Base-by-base conservation (phyloP, 53 echinoderm and acorn worm genomes). In the Holothuria leucospilota region DNA sequence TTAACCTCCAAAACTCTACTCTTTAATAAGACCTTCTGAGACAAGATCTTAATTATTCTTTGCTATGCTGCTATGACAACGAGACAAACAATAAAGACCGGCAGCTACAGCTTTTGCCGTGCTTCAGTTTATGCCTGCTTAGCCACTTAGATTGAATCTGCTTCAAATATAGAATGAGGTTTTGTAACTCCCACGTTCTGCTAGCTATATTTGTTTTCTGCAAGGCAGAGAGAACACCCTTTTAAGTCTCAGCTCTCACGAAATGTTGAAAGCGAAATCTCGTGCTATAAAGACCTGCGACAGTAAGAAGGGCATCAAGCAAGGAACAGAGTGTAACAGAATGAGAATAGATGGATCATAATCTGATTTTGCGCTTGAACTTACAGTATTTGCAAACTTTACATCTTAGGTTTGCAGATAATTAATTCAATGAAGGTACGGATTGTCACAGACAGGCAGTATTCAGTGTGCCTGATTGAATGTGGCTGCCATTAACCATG, bases 11-110 rank as follows among this genome's bases (percentile, higher is more conserved):
- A 12, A 56, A 56, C 6, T 56, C 16, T 15, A 0, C 18, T 9
- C 56, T 56, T 56, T 56, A 56, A 56, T 56, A 56, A 56, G 56
- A 56, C 20, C 27, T 75, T 75, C 28, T 27, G 75, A 75, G 75
- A 75, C 75, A 52, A 49, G 75, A 15, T 75, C 52, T 75, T 75
- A 42, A 75, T 75, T 75, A 75, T 75, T 75, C 21, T 18, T 75
- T 26, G 25, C 12, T 26, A 26, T 25, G 75, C 2, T 49, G 52
- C 51, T 20, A 75, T 49, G 75, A 52, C 75, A 75, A 75, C 51
- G 75, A 75, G 75, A 75, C 75, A 75, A 75, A 75, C 26, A 49
- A 3, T 52, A 75, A 75, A 75, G 51, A 75, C 51, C 25, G 52
- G 75, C 16, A 51, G 75, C 26, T 18, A 42, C 75, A 68, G 56